Evolutionary conservation across 2,888 invertebrate genomes (phyloP).

Genomic region (Temnothorax rugatulus): DNA sequence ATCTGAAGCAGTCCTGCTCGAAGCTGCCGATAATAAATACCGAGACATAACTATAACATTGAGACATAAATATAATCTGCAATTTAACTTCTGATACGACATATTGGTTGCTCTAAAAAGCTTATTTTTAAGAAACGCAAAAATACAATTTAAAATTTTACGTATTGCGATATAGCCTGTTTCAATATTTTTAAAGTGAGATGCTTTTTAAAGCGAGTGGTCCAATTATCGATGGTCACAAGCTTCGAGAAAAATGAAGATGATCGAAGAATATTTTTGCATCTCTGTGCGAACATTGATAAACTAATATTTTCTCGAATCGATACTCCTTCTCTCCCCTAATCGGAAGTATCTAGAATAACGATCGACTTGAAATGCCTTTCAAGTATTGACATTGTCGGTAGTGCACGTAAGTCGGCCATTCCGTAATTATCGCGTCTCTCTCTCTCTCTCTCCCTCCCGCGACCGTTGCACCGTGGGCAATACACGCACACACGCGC

Average conservation of each 20-base stretch:
- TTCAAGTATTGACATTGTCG: not conserved
- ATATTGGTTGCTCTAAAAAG: not conserved
- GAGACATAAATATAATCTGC: not conserved
- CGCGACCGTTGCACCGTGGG: not conserved
- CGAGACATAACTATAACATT: not conserved
- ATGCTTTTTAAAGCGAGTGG: not conserved
- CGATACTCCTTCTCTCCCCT: not conserved
- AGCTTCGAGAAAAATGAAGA: not conserved
- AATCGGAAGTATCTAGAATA: not conserved
- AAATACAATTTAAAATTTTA: not conserved
- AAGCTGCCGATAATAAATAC: constrained; percentile 19
- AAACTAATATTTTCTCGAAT: not conserved
- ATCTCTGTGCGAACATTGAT: not conserved
- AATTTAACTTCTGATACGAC: not conserved
- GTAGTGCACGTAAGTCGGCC: constrained; percentile 19
- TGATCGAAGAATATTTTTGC: not conserved
- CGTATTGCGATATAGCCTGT: not conserved
- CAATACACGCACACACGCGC: constrained; percentile 12
- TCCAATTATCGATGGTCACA: not conserved
- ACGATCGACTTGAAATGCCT: not conserved
- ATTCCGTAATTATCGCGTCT: constrained; percentile 17
- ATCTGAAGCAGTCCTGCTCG: constrained; percentile 1
- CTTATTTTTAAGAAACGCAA: not conserved
- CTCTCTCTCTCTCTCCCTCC: not conserved
- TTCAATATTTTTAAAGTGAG: not conserved